Conservation (phyloP, 2,113 vertebrate genomes). For the Fulica atra region DNA sequence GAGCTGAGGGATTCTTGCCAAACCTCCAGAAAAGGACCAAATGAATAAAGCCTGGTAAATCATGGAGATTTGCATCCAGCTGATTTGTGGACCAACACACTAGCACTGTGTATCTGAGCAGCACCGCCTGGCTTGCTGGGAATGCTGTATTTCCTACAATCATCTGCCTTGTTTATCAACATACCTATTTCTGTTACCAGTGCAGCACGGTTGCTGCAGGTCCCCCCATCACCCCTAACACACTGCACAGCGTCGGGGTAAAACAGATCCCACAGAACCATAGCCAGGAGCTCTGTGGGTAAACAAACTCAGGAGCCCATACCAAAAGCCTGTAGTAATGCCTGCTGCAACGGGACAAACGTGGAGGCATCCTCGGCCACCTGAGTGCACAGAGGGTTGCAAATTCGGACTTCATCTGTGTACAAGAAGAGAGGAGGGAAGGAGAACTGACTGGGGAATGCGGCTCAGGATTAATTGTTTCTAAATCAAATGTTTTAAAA, state of each 20-base stretch:
- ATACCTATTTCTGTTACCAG: neutral
- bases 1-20: neutral
- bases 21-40: neutral
- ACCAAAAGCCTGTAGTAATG: neutral
- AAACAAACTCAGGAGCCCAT: accelerated
- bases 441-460: neutral
- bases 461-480: neutral
- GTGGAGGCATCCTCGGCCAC: neutral
- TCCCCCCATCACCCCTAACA: accelerated
- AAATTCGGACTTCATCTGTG: neutral
- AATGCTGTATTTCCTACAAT: neutral
- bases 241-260: neutral
- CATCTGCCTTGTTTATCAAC: no score
- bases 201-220: neutral
- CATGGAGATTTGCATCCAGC: neutral
- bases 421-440: neutral
- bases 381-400: neutral
- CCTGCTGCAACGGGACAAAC: neutral
- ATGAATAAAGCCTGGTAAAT: accelerated
- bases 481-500: neutral
- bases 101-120: neutral
- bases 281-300: neutral
- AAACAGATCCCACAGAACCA: accelerated
- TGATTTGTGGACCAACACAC: neutral
- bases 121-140: no score